phyloP scores from a whole-genome alignment of 2,797 vertebrate species.

The Pseudocheirus occidentalis region DNA sequence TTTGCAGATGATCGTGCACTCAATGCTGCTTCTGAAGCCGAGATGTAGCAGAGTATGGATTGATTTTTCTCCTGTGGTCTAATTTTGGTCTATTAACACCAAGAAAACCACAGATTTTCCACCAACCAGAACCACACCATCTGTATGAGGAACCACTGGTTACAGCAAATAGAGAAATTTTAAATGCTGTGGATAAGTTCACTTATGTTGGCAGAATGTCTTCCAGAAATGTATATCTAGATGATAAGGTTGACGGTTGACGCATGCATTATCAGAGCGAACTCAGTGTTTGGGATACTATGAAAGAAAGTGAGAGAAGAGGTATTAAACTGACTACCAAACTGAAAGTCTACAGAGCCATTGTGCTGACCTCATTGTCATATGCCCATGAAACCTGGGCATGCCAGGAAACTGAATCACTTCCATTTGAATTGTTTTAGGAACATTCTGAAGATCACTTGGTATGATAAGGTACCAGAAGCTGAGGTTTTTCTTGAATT shows the following conservation, averaged over 20 bases:
- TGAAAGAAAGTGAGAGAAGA: not conserved
- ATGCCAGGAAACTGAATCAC: not conserved
- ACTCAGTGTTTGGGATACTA: not conserved
- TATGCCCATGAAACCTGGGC: not conserved
- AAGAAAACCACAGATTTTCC: not conserved
- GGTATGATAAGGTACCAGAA: not conserved
- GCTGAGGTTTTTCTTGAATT: not conserved
- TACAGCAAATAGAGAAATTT: not conserved
- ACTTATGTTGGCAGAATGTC: not conserved
- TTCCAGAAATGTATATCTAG: not conserved
- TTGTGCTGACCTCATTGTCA: not conserved
- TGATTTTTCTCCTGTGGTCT: not conserved
- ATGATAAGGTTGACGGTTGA: not conserved
- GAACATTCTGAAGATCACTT: not conserved
- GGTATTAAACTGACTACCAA: not conserved
- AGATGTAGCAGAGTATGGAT: not conserved
- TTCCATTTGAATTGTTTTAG: not conserved
- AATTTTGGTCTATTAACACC: not conserved
- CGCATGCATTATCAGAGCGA: not conserved
- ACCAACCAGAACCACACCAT: not conserved
- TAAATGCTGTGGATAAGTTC: not conserved
- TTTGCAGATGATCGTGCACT: not conserved
- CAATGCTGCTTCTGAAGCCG: not conserved
- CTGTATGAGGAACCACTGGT: fast-evolving
- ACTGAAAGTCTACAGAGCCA: not conserved